phyloP scores from a whole-genome alignment of 1,140 invertebrate species.

The Gyrodactylus salaris region DNA sequence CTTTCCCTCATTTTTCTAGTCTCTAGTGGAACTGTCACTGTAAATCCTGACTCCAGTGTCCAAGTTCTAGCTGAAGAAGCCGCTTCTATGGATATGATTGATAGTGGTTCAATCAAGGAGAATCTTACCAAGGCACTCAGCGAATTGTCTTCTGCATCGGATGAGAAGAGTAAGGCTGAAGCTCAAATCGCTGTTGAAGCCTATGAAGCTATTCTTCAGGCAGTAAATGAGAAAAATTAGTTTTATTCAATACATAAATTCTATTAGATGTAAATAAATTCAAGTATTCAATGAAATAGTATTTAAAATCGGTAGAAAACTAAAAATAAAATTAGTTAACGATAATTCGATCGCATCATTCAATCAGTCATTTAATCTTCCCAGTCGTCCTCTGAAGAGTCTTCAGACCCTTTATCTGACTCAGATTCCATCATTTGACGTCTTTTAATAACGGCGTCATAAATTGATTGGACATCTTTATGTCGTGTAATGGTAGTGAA shows the following conservation, averaged over 20 bases:
- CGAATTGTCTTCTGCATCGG: slow-evolving; percentile 36
- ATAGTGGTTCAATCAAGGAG: slow-evolving; percentile 30
- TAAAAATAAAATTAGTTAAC: too few species aligned
- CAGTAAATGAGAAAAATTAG: slow-evolving; percentile 22
- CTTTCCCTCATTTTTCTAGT: slow-evolving; percentile 31
- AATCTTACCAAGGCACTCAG: slow-evolving; percentile 47
- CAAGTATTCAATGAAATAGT: too few species aligned
- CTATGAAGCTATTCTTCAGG: slow-evolving; percentile 56
- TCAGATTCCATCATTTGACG: not conserved
- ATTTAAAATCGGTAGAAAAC: too few species aligned
- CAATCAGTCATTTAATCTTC: not conserved
- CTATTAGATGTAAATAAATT: too few species aligned
- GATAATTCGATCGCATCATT: too few species aligned
- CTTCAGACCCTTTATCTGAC: not conserved
- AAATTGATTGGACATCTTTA: not conserved
- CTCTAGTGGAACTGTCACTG: slow-evolving; percentile 75
- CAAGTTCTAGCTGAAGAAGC: slow-evolving; percentile 92
- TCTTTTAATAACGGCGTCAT: not conserved
- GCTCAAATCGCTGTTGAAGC: slow-evolving; percentile 74
- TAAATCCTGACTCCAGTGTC: slow-evolving; percentile 87
- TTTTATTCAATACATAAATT: too few species aligned
- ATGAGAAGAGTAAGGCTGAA: slow-evolving; percentile 53
- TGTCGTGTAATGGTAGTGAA: not conserved
- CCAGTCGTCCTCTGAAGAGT: not conserved
- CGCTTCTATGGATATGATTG: slow-evolving; percentile 46